Percentiles rank a stretch among this genome's conserved stretches.
phyloP scores from a whole-genome alignment of 2,888 invertebrate genomes.

The Urechis unicinctus region DNA sequence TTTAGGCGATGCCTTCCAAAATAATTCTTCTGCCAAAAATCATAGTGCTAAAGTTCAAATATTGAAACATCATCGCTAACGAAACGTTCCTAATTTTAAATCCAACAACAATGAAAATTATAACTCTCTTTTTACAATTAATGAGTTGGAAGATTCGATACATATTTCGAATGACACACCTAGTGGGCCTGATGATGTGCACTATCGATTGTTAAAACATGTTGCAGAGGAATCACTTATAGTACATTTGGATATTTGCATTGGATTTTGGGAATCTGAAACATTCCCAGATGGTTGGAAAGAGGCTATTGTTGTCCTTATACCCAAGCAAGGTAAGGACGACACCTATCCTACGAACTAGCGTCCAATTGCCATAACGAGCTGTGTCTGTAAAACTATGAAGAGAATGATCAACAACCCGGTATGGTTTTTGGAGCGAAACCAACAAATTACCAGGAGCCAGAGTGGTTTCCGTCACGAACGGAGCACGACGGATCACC shows the following conservation, averaged over 20 bases:
- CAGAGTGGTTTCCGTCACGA: conserved; percentile 20
- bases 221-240: no score
- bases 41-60: no score
- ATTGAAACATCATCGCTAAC: no score
- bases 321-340: conserved; percentile 21
- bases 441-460: conserved; percentile 13
- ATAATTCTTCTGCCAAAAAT: no score
- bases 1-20: no score
- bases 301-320: conserved; percentile 16
- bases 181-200: no score
- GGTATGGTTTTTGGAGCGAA: conserved; percentile 21
- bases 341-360: conserved; percentile 20
- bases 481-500: conserved; percentile 14
- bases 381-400: conserved; percentile 27
- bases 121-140: no score
- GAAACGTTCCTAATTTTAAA: no score
- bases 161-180: no score
- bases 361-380: conserved; percentile 27
- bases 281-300: conserved; percentile 14
- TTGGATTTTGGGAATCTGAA: conserved; percentile 14
- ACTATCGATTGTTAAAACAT: no score
- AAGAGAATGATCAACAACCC: conserved; percentile 25
- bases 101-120: no score
- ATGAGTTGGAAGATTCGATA: no score
- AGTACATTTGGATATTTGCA: conserved; percentile 10